These are phyloP conservation scores for Eptesicus fuscus DNA, from an alignment of 2,113 vertebrate species.

Conservation along the genomic window DNA sequence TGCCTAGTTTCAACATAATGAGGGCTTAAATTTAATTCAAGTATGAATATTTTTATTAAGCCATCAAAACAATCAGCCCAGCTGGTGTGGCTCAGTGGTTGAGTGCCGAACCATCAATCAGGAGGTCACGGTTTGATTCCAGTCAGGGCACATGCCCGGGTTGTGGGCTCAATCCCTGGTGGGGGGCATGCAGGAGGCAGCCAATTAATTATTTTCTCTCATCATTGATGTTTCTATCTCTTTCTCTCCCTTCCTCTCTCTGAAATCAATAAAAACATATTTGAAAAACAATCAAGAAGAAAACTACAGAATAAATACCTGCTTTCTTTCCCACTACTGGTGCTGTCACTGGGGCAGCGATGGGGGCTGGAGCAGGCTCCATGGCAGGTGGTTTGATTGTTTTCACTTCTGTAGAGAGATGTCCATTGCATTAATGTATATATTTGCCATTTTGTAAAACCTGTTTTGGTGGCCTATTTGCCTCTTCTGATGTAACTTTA, in stretches of 20 bases:
- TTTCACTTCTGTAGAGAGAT: constrained; percentile 78
- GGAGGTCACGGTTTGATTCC: too few species aligned
- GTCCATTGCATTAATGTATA: background rate
- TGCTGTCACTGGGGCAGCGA: constrained; percentile 84
- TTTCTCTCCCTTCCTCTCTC: too few species aligned
- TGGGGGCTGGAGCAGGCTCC: constrained; percentile 76
- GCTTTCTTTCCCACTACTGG: constrained; percentile 93
- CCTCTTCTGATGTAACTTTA: background rate
- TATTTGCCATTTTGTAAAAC: background rate
- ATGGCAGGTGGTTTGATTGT: constrained; percentile 79
- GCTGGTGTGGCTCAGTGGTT: too few species aligned
- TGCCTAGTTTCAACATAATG: background rate
- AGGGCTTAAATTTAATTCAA: background rate
- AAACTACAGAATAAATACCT: constrained; percentile 83
- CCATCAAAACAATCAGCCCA: background rate
- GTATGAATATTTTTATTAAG: background rate
- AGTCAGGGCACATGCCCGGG: too few species aligned
- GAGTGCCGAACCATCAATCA: too few species aligned
- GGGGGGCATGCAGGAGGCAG: too few species aligned
- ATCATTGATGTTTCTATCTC: too few species aligned
- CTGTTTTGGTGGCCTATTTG: background rate
- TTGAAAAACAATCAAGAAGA: background rate
- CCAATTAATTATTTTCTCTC: too few species aligned
- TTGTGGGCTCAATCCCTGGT: too few species aligned
- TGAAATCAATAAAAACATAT: too few species aligned